Evolutionary conservation across 2,888 invertebrate genomes (phyloP), one percentile per base, ranked within the genome.

Genomic region (Tenthredo scrophulariae): DNA sequence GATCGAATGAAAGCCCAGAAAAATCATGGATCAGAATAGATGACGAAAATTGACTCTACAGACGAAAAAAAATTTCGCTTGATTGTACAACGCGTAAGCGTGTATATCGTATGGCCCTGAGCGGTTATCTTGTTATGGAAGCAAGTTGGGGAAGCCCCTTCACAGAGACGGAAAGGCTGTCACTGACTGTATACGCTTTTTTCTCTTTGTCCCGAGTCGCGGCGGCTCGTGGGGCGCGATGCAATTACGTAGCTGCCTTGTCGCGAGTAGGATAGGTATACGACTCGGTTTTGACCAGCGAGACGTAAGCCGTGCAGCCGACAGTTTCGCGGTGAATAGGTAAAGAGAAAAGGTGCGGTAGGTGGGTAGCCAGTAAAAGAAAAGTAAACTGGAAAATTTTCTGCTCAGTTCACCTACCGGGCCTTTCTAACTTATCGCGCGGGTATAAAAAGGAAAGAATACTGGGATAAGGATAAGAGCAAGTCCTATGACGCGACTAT

Each of bases 291-390:
- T 37, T 18, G 37, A n/a, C 37, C 37, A 37, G n/a, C 70, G 70
- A 9, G 37, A 70, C 15, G 70, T 18, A 18, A 70, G n/a, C 18
- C 37, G 70, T 70, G 18, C 70, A 70, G 37, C 22, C 70, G 70
- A 37, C 70, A 70, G 33, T 70, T 70, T 70, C 70, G 37, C 70
- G 70, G 70, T 70, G 33, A 70, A 37, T 33, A 70, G 70, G 7
- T n/a, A 29, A 9, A 62, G 62, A 62, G 29, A n/a, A 70, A 70
- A 70, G 70, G 33, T 15, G 70, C 5, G 10, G 54, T 54, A n/a
- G 22, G 2, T 2, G 62, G 13, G 26, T 62, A 62, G 26, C 7
- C 26, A 29, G 54, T 54, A n/a, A 54, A 54, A 54, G 54, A 54
- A 54, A 26, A 26, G 26, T 62, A 29, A 62, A 62, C 26, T 62